Evolutionary conservation across 1,140 invertebrate genomes (phyloP), one percentile per base, ranked within the genome.

Genomic region (Telenomus remus): DNA sequence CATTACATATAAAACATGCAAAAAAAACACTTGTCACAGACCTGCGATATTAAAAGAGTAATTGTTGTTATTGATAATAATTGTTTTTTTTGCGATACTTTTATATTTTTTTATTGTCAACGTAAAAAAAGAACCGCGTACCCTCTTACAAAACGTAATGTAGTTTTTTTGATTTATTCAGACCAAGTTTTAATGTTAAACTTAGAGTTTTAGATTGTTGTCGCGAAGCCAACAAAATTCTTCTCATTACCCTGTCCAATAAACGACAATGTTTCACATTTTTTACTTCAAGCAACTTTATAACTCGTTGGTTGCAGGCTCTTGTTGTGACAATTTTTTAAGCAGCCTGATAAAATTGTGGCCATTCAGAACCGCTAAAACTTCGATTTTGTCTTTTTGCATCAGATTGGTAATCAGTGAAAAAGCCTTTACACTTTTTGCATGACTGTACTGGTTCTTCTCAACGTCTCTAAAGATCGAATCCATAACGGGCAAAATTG

Each of bases 191-290:
- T 27, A 27, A 27, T 27, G 19, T 27, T 27, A 27, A 27, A 27
- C 19, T 27, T 27, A 27, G 19, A 27, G 6, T 27, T 27, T 27
- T 27, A 27, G 6, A 87, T 98, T 98, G 82, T 98, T 98, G 96
- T 97, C 0, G 96, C 96, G 11, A 99, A 86, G 0, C 97, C 97
- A 8, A 99, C 96, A 89, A 98, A 99, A 86, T 98, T 98, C 84
- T 98, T 98, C 85, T 98, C 97, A 87, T 99, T 99, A 0, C 94
- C 91, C 88, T 99, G 97, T 0, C 96, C 96, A n/a, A 93, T 92
- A 87, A 98, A 97, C 0, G 96, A 96, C 44, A 0, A 98, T 92
- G 82, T 94, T 94, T 97, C 97, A 98, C 84, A 99, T 91, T 87
- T 98, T 97, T 5, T 98, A 87, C 81, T 97, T 95, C 34, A 95